Evolutionary conservation across 2,888 invertebrate genomes (phyloP).

Genomic region (Acanthosepion pharaonis): DNA sequence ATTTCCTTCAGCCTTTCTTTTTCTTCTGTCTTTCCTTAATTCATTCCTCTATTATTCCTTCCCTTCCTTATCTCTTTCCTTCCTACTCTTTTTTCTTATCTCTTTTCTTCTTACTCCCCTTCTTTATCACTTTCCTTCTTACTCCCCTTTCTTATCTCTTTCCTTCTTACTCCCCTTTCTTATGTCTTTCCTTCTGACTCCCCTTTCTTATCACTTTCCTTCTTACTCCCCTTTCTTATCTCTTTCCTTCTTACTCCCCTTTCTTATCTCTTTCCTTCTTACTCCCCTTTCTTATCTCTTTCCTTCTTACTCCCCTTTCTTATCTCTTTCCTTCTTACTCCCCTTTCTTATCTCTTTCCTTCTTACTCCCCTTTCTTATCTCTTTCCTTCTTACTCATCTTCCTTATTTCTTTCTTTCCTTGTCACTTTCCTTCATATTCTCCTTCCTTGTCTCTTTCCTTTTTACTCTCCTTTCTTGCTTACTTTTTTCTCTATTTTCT

Average conservation of each 20-base stretch:
- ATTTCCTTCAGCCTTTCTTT: background rate
- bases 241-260: background rate
- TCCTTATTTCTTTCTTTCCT: too few species aligned
- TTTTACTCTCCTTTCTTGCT: too few species aligned
- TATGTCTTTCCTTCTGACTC: background rate
- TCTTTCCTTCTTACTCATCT: too few species aligned
- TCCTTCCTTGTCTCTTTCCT: too few species aligned
- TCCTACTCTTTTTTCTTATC: background rate
- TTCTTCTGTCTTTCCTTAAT: background rate
- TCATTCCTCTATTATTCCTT: background rate
- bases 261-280: background rate
- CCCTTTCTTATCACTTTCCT: too few species aligned
- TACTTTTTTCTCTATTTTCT: background rate
- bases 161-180: background rate
- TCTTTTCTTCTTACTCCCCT: background rate
- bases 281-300: background rate
- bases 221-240: background rate
- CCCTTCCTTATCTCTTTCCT: background rate
- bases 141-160: background rate
- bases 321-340: background rate
- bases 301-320: too few species aligned
- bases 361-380: too few species aligned
- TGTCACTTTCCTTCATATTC: too few species aligned
- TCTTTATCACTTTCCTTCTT: background rate
- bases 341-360: too few species aligned